Evolutionary conservation across 2,888 invertebrate species (phyloP), one percentile per base, ranked within the genome.

Genomic region (Drosophila greeni): DNA sequence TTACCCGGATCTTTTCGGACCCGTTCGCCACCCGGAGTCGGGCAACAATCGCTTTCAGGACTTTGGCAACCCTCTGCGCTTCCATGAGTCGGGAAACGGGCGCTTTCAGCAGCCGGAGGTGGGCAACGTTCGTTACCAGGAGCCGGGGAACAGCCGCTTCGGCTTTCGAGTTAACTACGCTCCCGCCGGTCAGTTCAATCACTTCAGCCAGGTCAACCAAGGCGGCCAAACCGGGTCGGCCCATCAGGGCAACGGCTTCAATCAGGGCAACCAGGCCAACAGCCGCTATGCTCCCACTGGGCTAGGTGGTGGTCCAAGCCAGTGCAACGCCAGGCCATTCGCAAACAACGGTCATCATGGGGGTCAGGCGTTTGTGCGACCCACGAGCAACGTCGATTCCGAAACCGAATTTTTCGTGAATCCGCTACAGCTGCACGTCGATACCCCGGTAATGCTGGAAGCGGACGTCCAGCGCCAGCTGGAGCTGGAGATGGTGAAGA

Each of bases 111-210:
- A n/a, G 2, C 29, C 0, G 14, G 29, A 45, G 7, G 14, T 43
- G 16, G 18, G 45, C 18, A 45, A 12, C 45, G 16, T 45, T 26
- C 43, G 43, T 7, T 29, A 18, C 14, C 45, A 45, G 16, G 45
- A 45, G 5, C 18, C 18, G 14, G 45, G 14, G 0, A 29, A 29
- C 18, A 5, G 14, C 14, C 29, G 45, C 18, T 14, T 47, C 9
- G 29, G 14, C 20, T 0, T 20, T 31, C 45, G 29, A 5, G 29
- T 18, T 9, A 31, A 31, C 18, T 31, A 47, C 6, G 0, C 18
- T 1, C 29, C 18, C 5, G 29, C 14, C 5, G 20, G 20, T 18
- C 45, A 29, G 2, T 8, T 45, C 8, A 18, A 14, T 14, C 45
- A 45, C 5, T 18, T 31, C 5, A 20, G 5, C 9, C 45, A 45